Evolutionary conservation across 2,113 vertebrate genomes (phyloP), one percentile per base, ranked within the genome.

Genomic region (Ophiodon elongatus): DNA sequence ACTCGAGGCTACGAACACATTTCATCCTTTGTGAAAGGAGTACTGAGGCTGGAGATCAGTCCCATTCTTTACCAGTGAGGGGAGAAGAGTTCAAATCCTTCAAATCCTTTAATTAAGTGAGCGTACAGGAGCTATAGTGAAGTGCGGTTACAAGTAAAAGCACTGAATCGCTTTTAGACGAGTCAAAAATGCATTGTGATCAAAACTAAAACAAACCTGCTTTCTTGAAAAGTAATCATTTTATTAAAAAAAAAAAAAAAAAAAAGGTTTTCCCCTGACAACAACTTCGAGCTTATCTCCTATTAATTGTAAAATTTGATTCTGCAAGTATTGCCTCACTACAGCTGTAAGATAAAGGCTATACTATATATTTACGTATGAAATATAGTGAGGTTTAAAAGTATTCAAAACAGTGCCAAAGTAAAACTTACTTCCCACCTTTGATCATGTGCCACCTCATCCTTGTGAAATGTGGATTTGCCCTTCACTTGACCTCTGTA

Each of bases 401-500:
- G 41, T 45, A 57, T 31, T n/a, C 2, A 25, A 50, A 39, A 11
- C 54, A 19, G 47, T 37, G 25, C 35, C 13, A 21, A 10, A 67
- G 19, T 45, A n/a, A 54, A 66, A 15, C 25, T 15, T 31, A 21
- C 15, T 27, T 65, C 7, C 5, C 13, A 54, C 39, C 64, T 60
- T 45, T 73, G 52, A 83, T 84, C 64, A 43, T 57, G 19, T 57
- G 11, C 11, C 52, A 75, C 39, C 25, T 78, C 41, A 25, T 66
- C 79, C 47, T 71, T 7, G 27, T 70, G 60, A 81, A 70, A 83
- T 31, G 19, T 59, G 14, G 29, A 47, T 82, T 41, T 73, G 68
- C 73, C 68, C 54, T 85, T 75, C 47, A 47, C 69, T 64, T 70
- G 74, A 85, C 85, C 84, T 85, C 79, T 27, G 33, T 27, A 39